Percentiles rank a stretch among this genome's conserved stretches.
These are phyloP conservation scores for Diplogasteroides magnus DNA, from an alignment of 1,140 invertebrate species.

Conservation along the genomic window DNA sequence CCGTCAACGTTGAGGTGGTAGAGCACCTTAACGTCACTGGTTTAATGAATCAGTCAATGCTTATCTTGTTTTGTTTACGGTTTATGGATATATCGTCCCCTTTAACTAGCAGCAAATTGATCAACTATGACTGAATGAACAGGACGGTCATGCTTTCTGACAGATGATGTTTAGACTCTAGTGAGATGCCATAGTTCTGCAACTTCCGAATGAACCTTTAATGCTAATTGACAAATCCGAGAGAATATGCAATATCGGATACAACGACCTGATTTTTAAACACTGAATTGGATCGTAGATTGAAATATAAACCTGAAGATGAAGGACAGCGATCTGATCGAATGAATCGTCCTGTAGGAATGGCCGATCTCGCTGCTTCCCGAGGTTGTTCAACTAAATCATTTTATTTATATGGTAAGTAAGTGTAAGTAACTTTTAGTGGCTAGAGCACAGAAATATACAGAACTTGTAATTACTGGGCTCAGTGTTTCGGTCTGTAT, in stretches of 20 bases:
- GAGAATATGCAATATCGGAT: background rate
- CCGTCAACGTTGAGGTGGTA: slow-evolving; percentile 11
- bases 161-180: too few species aligned
- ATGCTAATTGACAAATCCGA: too few species aligned
- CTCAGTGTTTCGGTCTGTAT: background rate
- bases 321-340: background rate
- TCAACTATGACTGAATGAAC: background rate
- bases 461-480: too few species aligned
- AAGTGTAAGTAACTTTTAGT: too few species aligned
- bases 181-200: too few species aligned
- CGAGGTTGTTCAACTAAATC: background rate
- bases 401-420: too few species aligned
- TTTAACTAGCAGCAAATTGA: background rate
- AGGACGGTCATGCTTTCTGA: background rate
- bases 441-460: too few species aligned
- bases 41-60: too few species aligned
- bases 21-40: background rate
- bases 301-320: background rate
- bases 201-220: too few species aligned
- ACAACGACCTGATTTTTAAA: background rate
- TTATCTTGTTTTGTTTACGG: too few species aligned
- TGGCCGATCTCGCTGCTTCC: background rate
- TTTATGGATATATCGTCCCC: background rate
- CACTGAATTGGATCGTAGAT: too few species aligned
- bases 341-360: background rate